Conservation (phyloP, 2,888 invertebrate species). For the Amorpha juglandis region DNA sequence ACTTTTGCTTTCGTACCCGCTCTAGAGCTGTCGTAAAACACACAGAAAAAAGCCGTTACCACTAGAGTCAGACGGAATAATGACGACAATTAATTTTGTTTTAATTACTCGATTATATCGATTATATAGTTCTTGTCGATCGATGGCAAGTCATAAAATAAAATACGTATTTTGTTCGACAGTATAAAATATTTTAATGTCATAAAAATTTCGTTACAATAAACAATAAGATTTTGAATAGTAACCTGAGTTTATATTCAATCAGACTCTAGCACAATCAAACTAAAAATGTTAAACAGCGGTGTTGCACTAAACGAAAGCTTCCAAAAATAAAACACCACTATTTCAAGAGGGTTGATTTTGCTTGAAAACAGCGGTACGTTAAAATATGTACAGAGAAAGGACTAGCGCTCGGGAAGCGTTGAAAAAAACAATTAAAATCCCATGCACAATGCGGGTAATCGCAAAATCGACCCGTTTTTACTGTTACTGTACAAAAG, state of each 20-base stretch:
- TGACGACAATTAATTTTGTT: neutral
- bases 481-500: constrained; percentile 53
- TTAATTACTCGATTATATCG: neutral
- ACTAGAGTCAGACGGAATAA: constrained; percentile 34
- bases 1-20: constrained; percentile 86
- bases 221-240: constrained; percentile 5
- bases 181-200: neutral
- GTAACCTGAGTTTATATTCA: neutral
- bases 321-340: constrained; percentile 57
- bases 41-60: constrained; percentile 73
- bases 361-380: constrained; percentile 65
- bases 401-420: constrained; percentile 56
- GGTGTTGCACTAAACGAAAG: constrained; percentile 54
- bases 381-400: constrained; percentile 46
- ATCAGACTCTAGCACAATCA: constrained; percentile 28
- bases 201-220: neutral
- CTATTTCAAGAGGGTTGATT: constrained; percentile 85
- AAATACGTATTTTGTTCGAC: neutral
- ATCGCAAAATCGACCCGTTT: constrained; percentile 65
- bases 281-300: constrained; percentile 44
- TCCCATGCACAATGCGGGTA: constrained; percentile 76
- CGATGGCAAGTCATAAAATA: neutral
- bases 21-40: constrained; percentile 83
- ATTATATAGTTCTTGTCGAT: too few relatives aligned
- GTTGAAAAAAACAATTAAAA: constrained; percentile 50